These are phyloP conservation scores for Agriotes lineatus DNA, from an alignment of 2,888 invertebrate genomes.

Conservation along the genomic window DNA sequence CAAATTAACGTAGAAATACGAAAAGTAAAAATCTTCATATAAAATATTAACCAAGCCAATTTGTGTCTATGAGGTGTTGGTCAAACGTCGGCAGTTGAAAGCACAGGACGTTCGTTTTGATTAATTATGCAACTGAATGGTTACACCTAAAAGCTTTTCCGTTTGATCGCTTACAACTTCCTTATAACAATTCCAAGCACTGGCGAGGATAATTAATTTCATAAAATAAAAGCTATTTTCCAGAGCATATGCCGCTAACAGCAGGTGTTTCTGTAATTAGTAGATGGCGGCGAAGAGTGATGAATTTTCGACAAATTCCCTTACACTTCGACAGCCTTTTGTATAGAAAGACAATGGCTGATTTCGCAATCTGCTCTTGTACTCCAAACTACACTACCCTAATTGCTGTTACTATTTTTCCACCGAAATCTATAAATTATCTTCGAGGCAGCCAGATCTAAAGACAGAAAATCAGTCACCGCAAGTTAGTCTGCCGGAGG, in stretches of 20 bases:
- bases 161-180: slow-evolving; percentile 27
- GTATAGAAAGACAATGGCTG: not conserved
- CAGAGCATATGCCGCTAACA: slow-evolving; percentile 28
- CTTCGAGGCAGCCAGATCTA: no score
- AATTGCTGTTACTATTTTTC: no score
- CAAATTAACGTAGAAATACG: no score
- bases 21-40: no score
- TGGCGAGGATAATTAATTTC: slow-evolving; percentile 30
- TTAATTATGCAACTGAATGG: slow-evolving; percentile 32
- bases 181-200: slow-evolving; percentile 27
- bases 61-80: no score
- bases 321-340: not conserved
- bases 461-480: no score
- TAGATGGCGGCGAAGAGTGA: slow-evolving; percentile 22
- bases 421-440: no score
- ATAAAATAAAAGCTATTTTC: slow-evolving; percentile 29
- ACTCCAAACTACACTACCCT: no score
- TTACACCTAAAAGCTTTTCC: slow-evolving; percentile 32
- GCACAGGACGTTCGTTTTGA: not conserved
- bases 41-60: no score
- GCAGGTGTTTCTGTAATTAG: slow-evolving; percentile 35
- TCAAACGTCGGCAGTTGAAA: no score
- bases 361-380: no score
- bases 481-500: no score
- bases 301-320: slow-evolving; percentile 19